Evolutionary conservation across 2,888 invertebrate genomes (phyloP), one percentile per base, ranked within the genome.

Genomic region (Drosophila siamana): DNA sequence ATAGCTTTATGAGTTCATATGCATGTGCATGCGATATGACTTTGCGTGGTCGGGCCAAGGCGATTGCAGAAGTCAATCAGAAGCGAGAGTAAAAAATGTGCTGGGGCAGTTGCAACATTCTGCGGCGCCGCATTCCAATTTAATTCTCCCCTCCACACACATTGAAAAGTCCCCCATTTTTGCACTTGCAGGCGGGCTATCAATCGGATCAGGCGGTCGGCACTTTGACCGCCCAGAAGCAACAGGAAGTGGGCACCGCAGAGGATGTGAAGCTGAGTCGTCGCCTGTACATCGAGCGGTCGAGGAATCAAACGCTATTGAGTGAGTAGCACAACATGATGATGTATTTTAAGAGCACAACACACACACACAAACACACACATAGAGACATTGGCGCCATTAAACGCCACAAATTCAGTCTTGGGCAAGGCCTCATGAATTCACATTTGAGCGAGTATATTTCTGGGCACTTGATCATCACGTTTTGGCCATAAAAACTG

Each of bases 221-320:
- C 30, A 81, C 65, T 6, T 28, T 90, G 22, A 91, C 91, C 16
- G 84, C 85, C 13, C 84, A 82, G 62, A 92, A 91, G 69, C 83
- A 80, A 65, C 69, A 82, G 15, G 83, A 91, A 38, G 78, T 86
- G 50, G 91, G 90, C 52, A 90, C 82, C 19, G 68, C 67, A 24
- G 87, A 89, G 16, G 82, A 66, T 15, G 91, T 90, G 11, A 86
- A 89, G 55, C 51, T 11, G 15, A 62, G 24, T 44, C 60, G 50
- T 6, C 50, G 61, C 5, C 43, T 19, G 6, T 54, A 64, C 16
- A 44, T 54, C 47, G 50, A 51, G 24, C 26, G 43, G 19, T 70
- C 24, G 67, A 80, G 54, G 69, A 77, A 19, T 71, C 67, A 28
- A 63, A 63, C 33, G 28, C 24, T 30, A 26, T 66, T 78, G 55